These are phyloP conservation scores for Drosophila villosipedis DNA, from an alignment of 2,888 invertebrate species.

Conservation along the genomic window DNA sequence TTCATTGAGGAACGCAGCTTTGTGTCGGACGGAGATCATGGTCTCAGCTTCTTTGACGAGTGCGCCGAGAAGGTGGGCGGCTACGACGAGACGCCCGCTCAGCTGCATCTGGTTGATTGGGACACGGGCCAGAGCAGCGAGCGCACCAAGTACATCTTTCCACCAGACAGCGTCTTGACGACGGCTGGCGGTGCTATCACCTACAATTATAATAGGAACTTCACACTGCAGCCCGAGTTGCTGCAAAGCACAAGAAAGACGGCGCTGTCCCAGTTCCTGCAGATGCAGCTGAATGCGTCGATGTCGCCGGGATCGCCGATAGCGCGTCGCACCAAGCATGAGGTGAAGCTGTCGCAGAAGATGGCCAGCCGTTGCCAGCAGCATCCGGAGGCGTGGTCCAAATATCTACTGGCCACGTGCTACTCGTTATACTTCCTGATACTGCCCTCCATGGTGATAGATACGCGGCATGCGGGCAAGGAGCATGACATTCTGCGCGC, in stretches of 20 bases:
- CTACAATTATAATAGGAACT: conserved; percentile 87
- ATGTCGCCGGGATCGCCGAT: conserved; percentile 93
- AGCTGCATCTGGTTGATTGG: conserved; percentile 91
- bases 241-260: conserved; percentile 84
- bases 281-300: conserved; percentile 84
- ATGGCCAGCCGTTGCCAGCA: conserved; percentile 87
- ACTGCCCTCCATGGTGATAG: conserved; percentile 93
- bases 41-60: conserved; percentile 98
- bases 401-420: conserved; percentile 94
- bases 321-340: conserved; percentile 97
- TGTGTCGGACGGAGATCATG: conserved; percentile 98
- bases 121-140: conserved; percentile 93
- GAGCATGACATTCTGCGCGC: conserved; percentile 91
- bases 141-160: conserved; percentile 96
- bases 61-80: conserved; percentile 92
- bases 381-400: conserved; percentile 96
- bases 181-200: conserved; percentile 77
- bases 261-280: conserved; percentile 78
- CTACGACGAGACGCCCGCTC: conserved; percentile 86
- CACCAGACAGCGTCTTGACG: conserved; percentile 90
- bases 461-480: conserved; percentile 89
- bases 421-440: conserved; percentile 98
- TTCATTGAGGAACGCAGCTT: conserved; percentile 99
- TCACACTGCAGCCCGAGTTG: conserved; percentile 88
- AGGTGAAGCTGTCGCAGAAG: conserved; percentile 95